These are phyloP conservation scores for Malurus melanocephalus DNA, from an alignment of 2,113 vertebrate genomes.

Conservation along the genomic window DNA sequence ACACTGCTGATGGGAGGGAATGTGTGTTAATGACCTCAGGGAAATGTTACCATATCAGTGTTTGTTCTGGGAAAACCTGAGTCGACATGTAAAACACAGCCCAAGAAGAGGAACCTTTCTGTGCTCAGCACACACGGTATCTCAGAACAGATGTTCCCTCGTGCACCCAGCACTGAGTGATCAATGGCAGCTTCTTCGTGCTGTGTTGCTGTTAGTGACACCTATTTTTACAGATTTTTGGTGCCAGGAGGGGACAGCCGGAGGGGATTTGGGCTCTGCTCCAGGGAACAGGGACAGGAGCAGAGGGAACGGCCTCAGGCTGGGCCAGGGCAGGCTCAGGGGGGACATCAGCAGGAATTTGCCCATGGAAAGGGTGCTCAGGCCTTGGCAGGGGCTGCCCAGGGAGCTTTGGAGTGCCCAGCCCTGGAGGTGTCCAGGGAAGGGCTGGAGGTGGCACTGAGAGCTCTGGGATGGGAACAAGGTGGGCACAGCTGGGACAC, in stretches of 20 bases:
- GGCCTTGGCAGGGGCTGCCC: not conserved
- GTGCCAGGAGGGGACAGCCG: accelerated
- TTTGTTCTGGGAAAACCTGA: not conserved
- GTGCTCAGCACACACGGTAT: not conserved
- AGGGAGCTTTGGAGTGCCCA: not conserved
- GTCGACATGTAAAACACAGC: too few relatives aligned
- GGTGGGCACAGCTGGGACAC: not conserved
- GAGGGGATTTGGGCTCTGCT: not conserved
- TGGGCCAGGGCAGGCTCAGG: not conserved
- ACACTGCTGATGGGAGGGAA: not conserved
- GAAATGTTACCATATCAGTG: not conserved
- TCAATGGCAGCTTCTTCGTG: not conserved
- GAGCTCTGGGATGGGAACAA: not conserved
- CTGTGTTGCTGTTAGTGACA: too few relatives aligned
- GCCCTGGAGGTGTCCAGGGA: not conserved
- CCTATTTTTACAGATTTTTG: not conserved
- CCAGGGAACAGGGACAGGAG: not conserved
- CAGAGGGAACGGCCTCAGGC: not conserved
- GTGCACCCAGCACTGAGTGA: not conserved
- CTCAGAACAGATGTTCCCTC: not conserved
- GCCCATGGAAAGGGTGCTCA: not conserved
- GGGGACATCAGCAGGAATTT: not conserved
- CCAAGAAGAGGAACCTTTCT: not conserved
- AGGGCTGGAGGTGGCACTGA: accelerated
- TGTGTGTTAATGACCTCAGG: not conserved